These are phyloP conservation scores for Lophura nycthemera DNA, from an alignment of 2,113 vertebrate genomes.

Conservation along the genomic window DNA sequence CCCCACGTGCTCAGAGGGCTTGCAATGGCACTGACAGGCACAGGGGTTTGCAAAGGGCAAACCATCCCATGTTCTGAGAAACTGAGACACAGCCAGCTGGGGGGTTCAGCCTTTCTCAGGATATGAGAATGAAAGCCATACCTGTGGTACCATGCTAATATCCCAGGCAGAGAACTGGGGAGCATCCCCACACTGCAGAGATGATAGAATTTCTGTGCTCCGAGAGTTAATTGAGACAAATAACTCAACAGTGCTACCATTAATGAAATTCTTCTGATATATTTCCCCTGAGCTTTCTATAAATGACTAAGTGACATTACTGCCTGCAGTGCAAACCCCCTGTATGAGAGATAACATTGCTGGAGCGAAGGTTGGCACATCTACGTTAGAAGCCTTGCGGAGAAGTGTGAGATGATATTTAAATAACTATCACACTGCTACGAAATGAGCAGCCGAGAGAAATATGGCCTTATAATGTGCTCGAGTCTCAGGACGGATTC, in stretches of 20 bases:
- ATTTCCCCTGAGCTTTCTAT: constrained; percentile 71
- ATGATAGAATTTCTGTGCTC: constrained; percentile 55
- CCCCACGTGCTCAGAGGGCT: background rate
- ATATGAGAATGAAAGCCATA: background rate
- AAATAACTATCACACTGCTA: constrained; percentile 63
- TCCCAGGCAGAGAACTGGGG: background rate
- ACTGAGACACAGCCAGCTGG: background rate
- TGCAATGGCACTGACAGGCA: background rate
- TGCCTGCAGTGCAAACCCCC: constrained; percentile 55
- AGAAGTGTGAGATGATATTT: constrained; percentile 56
- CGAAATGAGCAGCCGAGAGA: constrained; percentile 58
- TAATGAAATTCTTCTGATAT: constrained; percentile 74
- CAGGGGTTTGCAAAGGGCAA: background rate
- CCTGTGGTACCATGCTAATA: accelerated
- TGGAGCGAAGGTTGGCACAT: background rate
- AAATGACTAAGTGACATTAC: constrained; percentile 73
- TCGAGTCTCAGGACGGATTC: constrained; percentile 44
- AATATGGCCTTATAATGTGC: constrained; percentile 67
- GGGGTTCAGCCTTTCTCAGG: too few species aligned
- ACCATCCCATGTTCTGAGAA: background rate
- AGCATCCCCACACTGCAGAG: background rate
- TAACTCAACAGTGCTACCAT: constrained; percentile 71
- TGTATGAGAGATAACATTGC: constrained; percentile 26
- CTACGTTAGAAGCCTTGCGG: background rate
- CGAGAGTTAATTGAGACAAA: constrained; percentile 75